Evolutionary conservation across 2,797 vertebrate genomes (phyloP).

Genomic region (Poecilia gillii): DNA sequence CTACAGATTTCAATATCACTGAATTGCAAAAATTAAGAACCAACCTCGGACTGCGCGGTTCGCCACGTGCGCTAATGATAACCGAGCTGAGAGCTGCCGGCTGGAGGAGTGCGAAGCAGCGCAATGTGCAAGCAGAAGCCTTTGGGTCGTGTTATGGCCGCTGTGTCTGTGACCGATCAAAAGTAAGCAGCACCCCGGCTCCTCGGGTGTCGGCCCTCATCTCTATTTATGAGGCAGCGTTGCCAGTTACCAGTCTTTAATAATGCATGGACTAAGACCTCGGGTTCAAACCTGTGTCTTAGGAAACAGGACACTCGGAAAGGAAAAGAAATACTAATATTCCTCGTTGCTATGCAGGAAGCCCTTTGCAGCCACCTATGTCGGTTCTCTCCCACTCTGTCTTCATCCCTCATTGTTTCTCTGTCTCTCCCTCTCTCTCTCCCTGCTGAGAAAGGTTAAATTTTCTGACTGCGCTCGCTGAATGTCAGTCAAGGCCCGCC

Average conservation of each 20-base stretch:
- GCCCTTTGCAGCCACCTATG: slow-evolving; percentile 45
- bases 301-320: slow-evolving; percentile 65
- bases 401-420: slow-evolving; percentile 60
- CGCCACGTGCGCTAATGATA: slow-evolving; percentile 31
- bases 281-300: slow-evolving; percentile 76
- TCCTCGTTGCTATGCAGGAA: slow-evolving; percentile 69
- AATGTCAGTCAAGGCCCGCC: slow-evolving; percentile 81
- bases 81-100: slow-evolving; percentile 28
- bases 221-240: slow-evolving; percentile 80
- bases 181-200: slow-evolving; percentile 64
- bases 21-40: slow-evolving; percentile 24
- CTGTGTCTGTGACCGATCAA: slow-evolving; percentile 71
- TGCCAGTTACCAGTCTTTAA: slow-evolving; percentile 81
- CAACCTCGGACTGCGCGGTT: slow-evolving; percentile 26
- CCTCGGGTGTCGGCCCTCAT: slow-evolving; percentile 74
- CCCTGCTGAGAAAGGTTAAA: slow-evolving; percentile 85
- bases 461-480: slow-evolving; percentile 62
- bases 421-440: slow-evolving; percentile 50
- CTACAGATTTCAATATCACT: slow-evolving; percentile 23
- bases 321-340: slow-evolving; percentile 51
- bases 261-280: slow-evolving; percentile 80
- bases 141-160: slow-evolving; percentile 65
- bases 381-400: slow-evolving; percentile 42
- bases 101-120: not conserved
- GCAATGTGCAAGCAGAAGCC: slow-evolving; percentile 42